Evolutionary conservation across 2,888 invertebrate genomes (phyloP).

Genomic region (Pristionchus arcanus): DNA sequence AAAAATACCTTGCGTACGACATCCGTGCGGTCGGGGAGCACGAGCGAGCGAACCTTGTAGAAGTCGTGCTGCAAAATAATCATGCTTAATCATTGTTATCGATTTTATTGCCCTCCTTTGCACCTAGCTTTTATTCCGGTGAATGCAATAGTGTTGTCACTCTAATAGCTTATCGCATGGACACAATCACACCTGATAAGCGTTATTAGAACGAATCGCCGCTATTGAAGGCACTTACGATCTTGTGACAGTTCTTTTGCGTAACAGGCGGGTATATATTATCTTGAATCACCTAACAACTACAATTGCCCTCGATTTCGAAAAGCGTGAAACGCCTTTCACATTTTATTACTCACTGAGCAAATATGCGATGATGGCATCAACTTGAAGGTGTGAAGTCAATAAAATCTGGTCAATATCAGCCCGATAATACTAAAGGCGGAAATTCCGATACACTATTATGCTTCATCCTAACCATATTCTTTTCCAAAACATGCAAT

Average conservation of each 20-base stretch:
- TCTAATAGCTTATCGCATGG: too few species aligned
- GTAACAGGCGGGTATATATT: background rate
- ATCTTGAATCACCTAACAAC: background rate
- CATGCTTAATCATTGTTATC: background rate
- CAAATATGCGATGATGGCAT: too few species aligned
- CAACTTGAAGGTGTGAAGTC: too few species aligned
- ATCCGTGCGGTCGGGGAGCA: background rate
- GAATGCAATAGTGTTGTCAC: too few species aligned
- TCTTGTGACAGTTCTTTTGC: background rate
- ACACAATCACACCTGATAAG: background rate
- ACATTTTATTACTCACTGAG: too few species aligned
- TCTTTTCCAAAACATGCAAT: too few species aligned
- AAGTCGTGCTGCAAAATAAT: slow-evolving; percentile 52
- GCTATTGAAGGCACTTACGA: background rate
- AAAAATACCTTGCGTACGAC: background rate
- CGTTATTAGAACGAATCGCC: background rate
- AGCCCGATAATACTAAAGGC: too few species aligned
- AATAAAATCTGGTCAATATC: too few species aligned
- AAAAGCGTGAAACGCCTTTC: background rate
- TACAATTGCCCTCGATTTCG: background rate
- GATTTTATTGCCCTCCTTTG: too few species aligned
- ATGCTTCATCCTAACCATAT: too few species aligned
- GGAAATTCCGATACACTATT: too few species aligned
- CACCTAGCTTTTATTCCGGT: too few species aligned
- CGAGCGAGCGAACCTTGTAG: slow-evolving; percentile 52